Evolutionary conservation across 1,140 invertebrate species (phyloP).

Genomic region (Leptinotarsa texana): DNA sequence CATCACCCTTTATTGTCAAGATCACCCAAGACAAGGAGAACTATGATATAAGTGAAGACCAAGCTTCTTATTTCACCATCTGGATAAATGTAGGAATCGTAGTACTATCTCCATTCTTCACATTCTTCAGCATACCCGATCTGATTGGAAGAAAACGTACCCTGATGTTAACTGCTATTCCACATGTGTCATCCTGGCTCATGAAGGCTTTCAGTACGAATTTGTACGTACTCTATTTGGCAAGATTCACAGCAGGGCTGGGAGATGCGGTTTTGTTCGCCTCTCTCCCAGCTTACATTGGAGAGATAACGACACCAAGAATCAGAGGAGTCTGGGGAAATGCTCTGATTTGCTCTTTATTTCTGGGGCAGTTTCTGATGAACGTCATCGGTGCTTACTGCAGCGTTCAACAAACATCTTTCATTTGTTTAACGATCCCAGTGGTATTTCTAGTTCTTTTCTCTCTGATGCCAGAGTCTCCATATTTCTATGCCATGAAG

Average conservation of each 20-base stretch:
- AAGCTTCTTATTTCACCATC: slow-evolving; percentile 21
- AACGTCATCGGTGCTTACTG: slow-evolving; percentile 48
- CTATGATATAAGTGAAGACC: slow-evolving; percentile 27
- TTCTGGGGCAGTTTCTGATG: slow-evolving; percentile 57
- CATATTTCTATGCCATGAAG: slow-evolving; percentile 46
- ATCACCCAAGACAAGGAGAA: slow-evolving; percentile 19
- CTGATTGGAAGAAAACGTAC: slow-evolving; percentile 43
- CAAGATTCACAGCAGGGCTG: slow-evolving; percentile 41
- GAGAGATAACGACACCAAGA: slow-evolving; percentile 45
- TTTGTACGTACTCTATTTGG: slow-evolving; percentile 51
- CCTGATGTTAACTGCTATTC: slow-evolving; percentile 25
- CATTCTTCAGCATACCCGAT: slow-evolving; percentile 22
- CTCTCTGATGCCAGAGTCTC: slow-evolving; percentile 51
- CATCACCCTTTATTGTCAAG: slow-evolving; percentile 23
- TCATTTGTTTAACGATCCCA: slow-evolving; percentile 32
- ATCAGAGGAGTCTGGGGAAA: slow-evolving; percentile 49
- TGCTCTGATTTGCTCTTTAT: slow-evolving; percentile 56
- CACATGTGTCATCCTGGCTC: slow-evolving; percentile 19
- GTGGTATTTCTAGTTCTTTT: slow-evolving; percentile 52
- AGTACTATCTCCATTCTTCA: not conserved
- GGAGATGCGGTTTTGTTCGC: slow-evolving; percentile 41
- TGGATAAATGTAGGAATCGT: not conserved
- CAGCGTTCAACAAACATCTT: slow-evolving; percentile 30
- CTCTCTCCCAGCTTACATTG: slow-evolving; percentile 40
- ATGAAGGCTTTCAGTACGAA: slow-evolving; percentile 29